Evolutionary conservation across 2,113 vertebrate species (phyloP), one percentile per base, ranked within the genome.

Genomic region (Oreochromis niloticus): DNA sequence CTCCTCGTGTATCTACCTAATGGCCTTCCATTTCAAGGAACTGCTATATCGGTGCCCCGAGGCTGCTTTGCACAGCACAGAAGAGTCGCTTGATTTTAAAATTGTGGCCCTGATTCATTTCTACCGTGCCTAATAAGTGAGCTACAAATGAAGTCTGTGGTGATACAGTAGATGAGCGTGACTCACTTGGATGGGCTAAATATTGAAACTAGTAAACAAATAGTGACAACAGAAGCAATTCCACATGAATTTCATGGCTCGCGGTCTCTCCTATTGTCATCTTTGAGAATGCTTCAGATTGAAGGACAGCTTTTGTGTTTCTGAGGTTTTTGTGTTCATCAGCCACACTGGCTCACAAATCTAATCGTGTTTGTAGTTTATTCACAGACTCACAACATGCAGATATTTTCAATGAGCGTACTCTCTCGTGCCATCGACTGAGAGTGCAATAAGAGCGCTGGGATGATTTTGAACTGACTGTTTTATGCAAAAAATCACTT

Each of bases 191-290:
- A 82, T 9, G 8, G 22, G 52, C 48, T 52, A 22, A 87, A 75
- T 85, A 80, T 85, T 86, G 32, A 81, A 14, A 7, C 19, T 22
- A 43, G 54, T 81, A 78, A 86, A 88, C 87, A 91, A 88, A 81
- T 66, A 78, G 48, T 48, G 32, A 81, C 79, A 43, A 78, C 83
- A 68, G 52, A 66, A 78, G 84, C 59, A 24, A 88, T 22, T 78
- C 36, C 36, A 52, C 5, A 5, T 78, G 86, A 27, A 90, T 91
- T 88, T 86, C 88, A 85, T 24, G 85, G 85, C 12, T 85, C 81
- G 66, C 4, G 3, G 39, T 78, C 86, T 66, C 81, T 34, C 7
- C 2, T 78, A 46, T 80, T 52, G 22, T 79, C 19, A 34, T 16
- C 8, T 81, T 66, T 87, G 75, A 79, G 36, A 57, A 43, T 71